A percentile compares a stretch with the other conserved stretches of the same genome.
Evolutionary conservation across 2,113 vertebrate genomes (phyloP).

Genomic region (Podarcis raffonei): DNA sequence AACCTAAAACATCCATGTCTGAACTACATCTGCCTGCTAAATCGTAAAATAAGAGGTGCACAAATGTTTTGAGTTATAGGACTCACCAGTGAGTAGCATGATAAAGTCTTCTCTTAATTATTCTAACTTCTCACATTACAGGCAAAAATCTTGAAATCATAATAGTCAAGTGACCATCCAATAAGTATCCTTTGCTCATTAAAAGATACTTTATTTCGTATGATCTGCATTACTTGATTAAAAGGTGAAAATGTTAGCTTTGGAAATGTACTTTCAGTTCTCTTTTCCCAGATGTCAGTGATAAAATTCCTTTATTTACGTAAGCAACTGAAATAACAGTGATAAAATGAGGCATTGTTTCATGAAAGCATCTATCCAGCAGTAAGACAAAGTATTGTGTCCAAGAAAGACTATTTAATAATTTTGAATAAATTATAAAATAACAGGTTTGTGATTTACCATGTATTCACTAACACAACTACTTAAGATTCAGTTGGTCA

Average conservation of each 20-base stretch:
- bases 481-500: conserved; percentile 19
- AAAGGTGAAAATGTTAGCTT: conserved; percentile 1
- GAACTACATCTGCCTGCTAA: neutral
- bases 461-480: conserved; percentile 27
- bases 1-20: neutral
- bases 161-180: neutral
- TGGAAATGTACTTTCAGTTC: neutral
- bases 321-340: neutral
- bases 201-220: neutral
- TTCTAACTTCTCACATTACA: neutral
- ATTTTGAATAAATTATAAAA: conserved; percentile 26
- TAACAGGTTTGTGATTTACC: neutral
- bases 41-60: neutral
- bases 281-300: neutral
- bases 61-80: neutral
- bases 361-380: neutral
- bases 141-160: neutral
- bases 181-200: neutral
- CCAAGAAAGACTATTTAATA: conserved; percentile 15
- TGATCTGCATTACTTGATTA: neutral
- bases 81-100: neutral
- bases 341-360: conserved; percentile 1
- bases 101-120: neutral
- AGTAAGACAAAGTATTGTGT: conserved; percentile 6
- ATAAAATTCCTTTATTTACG: conserved; percentile 13